Conservation (phyloP, 2,113 vertebrate species). For the Asarcornis scutulata region DNA sequence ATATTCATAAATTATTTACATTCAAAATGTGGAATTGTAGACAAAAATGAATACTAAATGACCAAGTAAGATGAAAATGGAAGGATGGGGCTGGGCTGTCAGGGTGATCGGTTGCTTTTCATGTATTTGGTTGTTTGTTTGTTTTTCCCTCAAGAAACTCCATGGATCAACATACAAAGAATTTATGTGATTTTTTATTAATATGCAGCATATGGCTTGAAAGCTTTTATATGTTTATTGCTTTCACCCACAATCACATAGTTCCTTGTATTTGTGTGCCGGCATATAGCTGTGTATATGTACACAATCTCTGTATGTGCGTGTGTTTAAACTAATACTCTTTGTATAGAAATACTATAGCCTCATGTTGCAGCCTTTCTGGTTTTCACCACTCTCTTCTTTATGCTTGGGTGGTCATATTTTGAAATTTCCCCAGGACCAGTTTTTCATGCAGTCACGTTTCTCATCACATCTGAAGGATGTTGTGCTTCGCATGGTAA, state of each 20-base stretch:
- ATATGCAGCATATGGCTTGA: constrained; percentile 17
- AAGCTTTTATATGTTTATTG: constrained; percentile 8
- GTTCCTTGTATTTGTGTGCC: not conserved
- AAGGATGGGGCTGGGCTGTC: not conserved
- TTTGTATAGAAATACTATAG: constrained; percentile 35
- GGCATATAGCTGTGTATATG: not conserved
- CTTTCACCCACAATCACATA: not conserved
- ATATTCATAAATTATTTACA: constrained; percentile 28
- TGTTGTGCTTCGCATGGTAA: constrained; percentile 87
- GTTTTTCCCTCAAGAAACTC: constrained; percentile 22
- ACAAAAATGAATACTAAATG: constrained; percentile 36
- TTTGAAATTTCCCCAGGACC: constrained; percentile 82
- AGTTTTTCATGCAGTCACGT: constrained; percentile 81
- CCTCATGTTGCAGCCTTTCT: constrained; percentile 34
- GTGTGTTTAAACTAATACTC: constrained; percentile 45
- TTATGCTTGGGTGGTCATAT: constrained; percentile 86
- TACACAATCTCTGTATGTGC: not conserved
- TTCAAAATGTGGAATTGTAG: constrained; percentile 1
- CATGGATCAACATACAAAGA: constrained; percentile 7
- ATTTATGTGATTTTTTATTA: constrained; percentile 35
- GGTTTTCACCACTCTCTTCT: constrained; percentile 70
- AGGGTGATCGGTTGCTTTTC: not conserved
- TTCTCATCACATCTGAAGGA: constrained; percentile 87
- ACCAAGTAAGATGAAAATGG: constrained; percentile 25
- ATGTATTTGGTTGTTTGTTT: constrained; percentile 41